Evolutionary conservation across 2,888 invertebrate genomes (phyloP).

Genomic region (Andrena marginata): DNA sequence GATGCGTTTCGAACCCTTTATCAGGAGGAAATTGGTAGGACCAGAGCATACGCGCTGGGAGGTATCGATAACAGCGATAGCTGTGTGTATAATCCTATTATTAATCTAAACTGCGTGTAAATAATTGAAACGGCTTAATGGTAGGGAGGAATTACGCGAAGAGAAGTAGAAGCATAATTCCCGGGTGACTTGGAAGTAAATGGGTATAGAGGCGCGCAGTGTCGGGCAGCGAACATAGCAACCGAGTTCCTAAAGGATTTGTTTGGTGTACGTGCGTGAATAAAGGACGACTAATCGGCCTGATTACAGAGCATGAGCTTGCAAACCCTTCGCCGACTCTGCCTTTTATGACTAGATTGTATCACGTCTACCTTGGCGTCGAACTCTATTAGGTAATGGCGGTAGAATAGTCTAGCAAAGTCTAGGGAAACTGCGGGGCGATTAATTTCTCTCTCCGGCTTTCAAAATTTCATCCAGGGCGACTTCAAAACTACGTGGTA

Average conservation of each 20-base stretch:
- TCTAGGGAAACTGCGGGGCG: background rate
- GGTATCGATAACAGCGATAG: slow-evolving; percentile 68
- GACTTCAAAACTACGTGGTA: background rate
- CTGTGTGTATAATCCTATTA: slow-evolving; percentile 76
- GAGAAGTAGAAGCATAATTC: slow-evolving; percentile 77
- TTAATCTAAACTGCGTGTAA: slow-evolving; percentile 82
- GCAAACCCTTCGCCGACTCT: slow-evolving; percentile 61
- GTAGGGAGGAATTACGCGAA: slow-evolving; percentile 80
- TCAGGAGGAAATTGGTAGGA: slow-evolving; percentile 4
- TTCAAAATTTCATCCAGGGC: background rate
- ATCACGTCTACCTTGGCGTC: slow-evolving; percentile 22
- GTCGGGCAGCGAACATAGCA: slow-evolving; percentile 52
- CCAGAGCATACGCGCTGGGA: slow-evolving; percentile 5
- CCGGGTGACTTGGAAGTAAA: slow-evolving; percentile 78
- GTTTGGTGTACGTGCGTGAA: slow-evolving; percentile 64
- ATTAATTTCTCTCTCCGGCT: background rate
- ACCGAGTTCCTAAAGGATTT: slow-evolving; percentile 71
- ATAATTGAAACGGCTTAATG: slow-evolving; percentile 83
- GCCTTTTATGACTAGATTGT: slow-evolving; percentile 47
- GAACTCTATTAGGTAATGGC: slow-evolving; percentile 53
- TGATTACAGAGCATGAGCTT: slow-evolving; percentile 74
- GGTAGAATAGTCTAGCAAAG: background rate
- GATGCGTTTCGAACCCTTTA: background rate
- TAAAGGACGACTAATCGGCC: slow-evolving; percentile 72
- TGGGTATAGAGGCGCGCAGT: slow-evolving; percentile 52